Base-by-base conservation (phyloP, 2,888 invertebrate genomes). In the Drosophila suboccidentalis region DNA sequence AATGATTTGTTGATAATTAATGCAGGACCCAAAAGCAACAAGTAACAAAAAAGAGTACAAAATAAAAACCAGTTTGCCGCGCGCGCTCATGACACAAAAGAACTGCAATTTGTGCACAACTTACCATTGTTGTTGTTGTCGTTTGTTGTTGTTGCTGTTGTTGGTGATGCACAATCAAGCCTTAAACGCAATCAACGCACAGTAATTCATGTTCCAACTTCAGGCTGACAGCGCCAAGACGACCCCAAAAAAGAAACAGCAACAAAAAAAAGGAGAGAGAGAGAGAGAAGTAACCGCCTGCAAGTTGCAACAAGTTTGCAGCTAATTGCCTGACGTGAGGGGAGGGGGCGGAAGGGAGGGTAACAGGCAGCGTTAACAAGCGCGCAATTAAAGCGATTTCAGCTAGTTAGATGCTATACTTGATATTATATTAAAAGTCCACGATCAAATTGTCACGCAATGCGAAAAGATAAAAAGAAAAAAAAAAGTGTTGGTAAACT, bases 1-100 rank as follows among this genome's bases (percentile, higher is more conserved):
- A 87, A 87, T 87, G 86, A 87, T 89, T 89, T 87, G 90, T 89
- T 78, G 86, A 85, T 87, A 87, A 90, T 87, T 87, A 87, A 87
- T 90, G 82, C 86, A 61, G 44, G 44, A 61, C 22, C 61, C 43
- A 49, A 49, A 49, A 46, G 26, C 50, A 15, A 13, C 22, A 54
- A 22, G n/a, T 29, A 17, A 54, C 72, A 87, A 39, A 38, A 54
- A 43, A 26, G n/a, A 32, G 15, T 26, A 26, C 26, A 41, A 44
- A 54, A 64, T 51, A 59, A 43, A 59, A 87, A 86, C 85, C 66
- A 65, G 89, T 86, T 85, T 71, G 59, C 70, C 71, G 70, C 72
- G 71, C 78, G 79, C 53, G 19, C 65, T 70, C 59, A 49, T 47
- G 55, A 34, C 55, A 57, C 44, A 57, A 81, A 82, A 82, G 81